phyloP scores from a whole-genome alignment of 1,140 invertebrate species.

The Heliconius congener region DNA sequence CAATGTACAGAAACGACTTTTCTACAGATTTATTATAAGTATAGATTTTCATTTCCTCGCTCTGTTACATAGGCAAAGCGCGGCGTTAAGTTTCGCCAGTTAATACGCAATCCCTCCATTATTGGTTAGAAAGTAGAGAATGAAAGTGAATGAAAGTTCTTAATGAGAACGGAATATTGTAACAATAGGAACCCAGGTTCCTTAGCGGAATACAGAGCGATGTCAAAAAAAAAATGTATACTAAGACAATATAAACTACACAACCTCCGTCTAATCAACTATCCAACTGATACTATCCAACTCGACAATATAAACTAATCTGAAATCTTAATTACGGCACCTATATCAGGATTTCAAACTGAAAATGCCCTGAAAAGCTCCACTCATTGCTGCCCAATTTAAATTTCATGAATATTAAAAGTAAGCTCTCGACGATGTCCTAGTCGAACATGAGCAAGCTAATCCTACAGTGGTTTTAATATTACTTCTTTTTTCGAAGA shows the following conservation, averaged over 20 bases:
- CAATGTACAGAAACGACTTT: no score
- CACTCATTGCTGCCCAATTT: constrained; percentile 13
- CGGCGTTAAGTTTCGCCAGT: no score
- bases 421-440: constrained; percentile 13
- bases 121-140: no score
- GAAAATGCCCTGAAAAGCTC: not conserved
- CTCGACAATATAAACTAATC: constrained; percentile 1
- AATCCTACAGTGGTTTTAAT: constrained; percentile 4
- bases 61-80: no score
- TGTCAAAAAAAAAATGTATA: no score
- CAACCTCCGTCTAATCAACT: not conserved
- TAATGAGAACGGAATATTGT: no score
- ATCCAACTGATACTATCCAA: not conserved
- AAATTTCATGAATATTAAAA: constrained; percentile 15
- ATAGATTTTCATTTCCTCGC: no score
- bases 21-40: no score
- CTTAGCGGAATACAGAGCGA: no score
- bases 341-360: not conserved
- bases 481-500: not conserved
- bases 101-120: no score
- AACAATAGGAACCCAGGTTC: no score
- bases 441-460: constrained; percentile 8
- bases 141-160: no score
- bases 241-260: not conserved
- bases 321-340: not conserved